Conservation (phyloP, 2,113 vertebrate species). For the Channa argus region DNA sequence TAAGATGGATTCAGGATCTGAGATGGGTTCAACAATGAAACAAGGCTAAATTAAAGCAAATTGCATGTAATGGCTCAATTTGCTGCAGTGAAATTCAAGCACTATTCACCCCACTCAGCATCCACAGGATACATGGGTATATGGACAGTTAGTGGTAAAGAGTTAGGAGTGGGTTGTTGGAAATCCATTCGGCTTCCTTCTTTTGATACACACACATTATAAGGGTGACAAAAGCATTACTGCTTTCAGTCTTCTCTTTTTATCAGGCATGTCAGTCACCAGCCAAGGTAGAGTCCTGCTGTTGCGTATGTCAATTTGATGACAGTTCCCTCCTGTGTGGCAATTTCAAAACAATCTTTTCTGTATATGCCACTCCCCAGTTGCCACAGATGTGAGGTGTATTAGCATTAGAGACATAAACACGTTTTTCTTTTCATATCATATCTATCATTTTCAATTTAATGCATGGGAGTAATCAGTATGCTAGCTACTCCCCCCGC, state of each 20-base stretch:
- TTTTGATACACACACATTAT: background rate
- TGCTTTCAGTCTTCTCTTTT: constrained; percentile 11
- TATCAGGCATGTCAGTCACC: constrained; percentile 6
- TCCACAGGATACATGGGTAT: constrained; percentile 28
- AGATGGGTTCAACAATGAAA: constrained; percentile 25
- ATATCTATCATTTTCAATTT: constrained; percentile 63
- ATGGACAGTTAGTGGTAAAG: constrained; percentile 28
- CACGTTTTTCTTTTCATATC: constrained; percentile 29
- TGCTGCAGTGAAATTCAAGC: constrained; percentile 41
- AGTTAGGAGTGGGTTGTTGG: constrained; percentile 28
- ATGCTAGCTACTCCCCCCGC: constrained; percentile 39
- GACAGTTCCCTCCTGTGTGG: constrained; percentile 29
- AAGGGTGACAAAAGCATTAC: constrained; percentile 25
- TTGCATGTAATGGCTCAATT: constrained; percentile 63
- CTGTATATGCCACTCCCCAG: constrained; percentile 9
- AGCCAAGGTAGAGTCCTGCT: constrained; percentile 2
- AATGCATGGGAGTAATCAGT: constrained; percentile 55
- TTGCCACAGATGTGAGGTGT: constrained; percentile 26
- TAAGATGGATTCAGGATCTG: constrained; percentile 27
- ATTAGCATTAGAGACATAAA: constrained; percentile 39
- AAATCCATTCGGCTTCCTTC: constrained; percentile 14
- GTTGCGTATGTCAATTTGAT: constrained; percentile 11
- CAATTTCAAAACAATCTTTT: constrained; percentile 30
- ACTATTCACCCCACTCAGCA: constrained; percentile 50
- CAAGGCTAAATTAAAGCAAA: constrained; percentile 54